A percentile compares a stretch with the other conserved stretches of the same genome.
Conservation (phyloP, 2,888 invertebrate species). For the Pogonocherus hispidulus region DNA sequence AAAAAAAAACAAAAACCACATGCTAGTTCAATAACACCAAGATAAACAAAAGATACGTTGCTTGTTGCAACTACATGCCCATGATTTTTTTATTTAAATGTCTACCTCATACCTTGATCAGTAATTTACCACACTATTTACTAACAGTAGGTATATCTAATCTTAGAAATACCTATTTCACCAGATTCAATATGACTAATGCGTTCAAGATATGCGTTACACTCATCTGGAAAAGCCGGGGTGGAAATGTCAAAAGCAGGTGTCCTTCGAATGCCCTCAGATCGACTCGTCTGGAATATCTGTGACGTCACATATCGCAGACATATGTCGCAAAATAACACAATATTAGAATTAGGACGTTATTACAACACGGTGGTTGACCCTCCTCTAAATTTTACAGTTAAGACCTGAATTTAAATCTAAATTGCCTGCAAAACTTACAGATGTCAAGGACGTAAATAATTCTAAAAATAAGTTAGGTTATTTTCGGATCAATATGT, state of each 20-base stretch:
- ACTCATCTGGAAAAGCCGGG: conserved; percentile 27
- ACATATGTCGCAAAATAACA: conserved; percentile 40
- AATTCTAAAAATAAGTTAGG: conserved; percentile 50
- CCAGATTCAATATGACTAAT: not conserved
- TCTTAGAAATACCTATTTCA: too few relatives aligned
- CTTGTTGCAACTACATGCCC: not conserved
- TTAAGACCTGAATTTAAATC: not conserved
- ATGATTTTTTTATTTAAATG: not conserved
- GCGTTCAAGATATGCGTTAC: conserved; percentile 9
- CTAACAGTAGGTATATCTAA: too few relatives aligned
- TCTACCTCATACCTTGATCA: conserved; percentile 1
- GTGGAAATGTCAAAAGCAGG: conserved; percentile 20
- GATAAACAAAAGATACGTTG: conserved; percentile 2
- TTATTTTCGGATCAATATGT: conserved; percentile 57
- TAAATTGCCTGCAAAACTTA: conserved; percentile 7
- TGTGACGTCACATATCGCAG: conserved; percentile 48
- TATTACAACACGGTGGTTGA: too few relatives aligned
- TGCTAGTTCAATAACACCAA: conserved; percentile 1
- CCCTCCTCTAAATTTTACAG: conserved; percentile 7
- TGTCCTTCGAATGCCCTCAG: conserved; percentile 47
- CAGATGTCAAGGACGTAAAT: conserved; percentile 53
- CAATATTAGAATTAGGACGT: not conserved
- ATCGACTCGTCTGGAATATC: conserved; percentile 21
- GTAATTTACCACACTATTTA: not conserved
- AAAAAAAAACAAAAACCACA: not conserved